phyloP scores from a whole-genome alignment of 2,797 vertebrate species.

The Gastrophryne carolinensis region DNA sequence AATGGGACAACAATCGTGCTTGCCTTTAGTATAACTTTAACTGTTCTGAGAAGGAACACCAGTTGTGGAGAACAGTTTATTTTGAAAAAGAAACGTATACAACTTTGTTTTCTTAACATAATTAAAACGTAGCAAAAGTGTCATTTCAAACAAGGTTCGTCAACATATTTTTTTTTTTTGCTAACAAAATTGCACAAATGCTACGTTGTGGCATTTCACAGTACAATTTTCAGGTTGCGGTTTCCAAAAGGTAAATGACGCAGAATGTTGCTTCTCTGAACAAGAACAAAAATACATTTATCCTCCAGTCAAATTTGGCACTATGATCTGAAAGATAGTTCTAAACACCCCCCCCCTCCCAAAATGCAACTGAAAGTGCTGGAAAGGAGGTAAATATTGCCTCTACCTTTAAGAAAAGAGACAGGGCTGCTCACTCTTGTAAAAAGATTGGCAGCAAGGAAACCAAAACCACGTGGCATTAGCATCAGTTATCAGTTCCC shows the following conservation, averaged over 20 bases:
- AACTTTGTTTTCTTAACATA: conserved; percentile 23
- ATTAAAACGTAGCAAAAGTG: conserved; percentile 25
- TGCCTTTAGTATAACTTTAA: too few species aligned
- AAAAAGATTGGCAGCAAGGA: too few species aligned
- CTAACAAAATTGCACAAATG: not conserved
- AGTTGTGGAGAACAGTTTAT: conserved; percentile 27
- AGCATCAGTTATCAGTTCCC: too few species aligned
- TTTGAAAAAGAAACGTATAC: conserved; percentile 37
- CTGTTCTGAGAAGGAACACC: too few species aligned
- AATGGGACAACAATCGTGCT: too few species aligned
- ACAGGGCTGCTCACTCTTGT: too few species aligned
- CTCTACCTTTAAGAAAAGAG: too few species aligned
- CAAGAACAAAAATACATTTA: not conserved
- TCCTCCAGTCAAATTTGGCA: not conserved
- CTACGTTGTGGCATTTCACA: conserved; percentile 2
- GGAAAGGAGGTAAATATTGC: too few species aligned
- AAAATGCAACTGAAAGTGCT: not conserved
- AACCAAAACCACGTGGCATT: too few species aligned
- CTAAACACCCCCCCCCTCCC: not conserved
- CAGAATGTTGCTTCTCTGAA: not conserved
- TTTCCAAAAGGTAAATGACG: not conserved
- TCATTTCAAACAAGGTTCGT: not conserved
- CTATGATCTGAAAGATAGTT: not conserved
- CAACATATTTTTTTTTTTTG: too few species aligned
- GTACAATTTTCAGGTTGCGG: not conserved